Percentiles rank a stretch among this genome's conserved stretches.
phyloP scores from a whole-genome alignment of 2,888 invertebrate genomes.

The Pyrgus malvae region DNA sequence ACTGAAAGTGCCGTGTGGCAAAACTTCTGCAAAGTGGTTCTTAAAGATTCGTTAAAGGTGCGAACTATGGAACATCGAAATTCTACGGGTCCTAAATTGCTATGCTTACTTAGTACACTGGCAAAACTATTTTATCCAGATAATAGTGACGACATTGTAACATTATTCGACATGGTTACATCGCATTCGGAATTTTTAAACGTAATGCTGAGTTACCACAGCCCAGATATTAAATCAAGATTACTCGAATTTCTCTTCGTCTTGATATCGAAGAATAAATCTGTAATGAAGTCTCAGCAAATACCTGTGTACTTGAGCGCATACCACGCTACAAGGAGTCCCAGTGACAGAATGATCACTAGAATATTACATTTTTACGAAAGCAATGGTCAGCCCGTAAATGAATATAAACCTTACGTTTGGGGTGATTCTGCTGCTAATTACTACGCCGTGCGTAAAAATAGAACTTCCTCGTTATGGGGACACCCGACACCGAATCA shows the following conservation, averaged over 20 bases:
- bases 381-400: constrained; percentile 83
- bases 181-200: constrained; percentile 90
- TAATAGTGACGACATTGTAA: constrained; percentile 71
- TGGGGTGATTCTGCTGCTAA: constrained; percentile 92
- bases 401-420: constrained; percentile 88
- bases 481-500: constrained; percentile 88
- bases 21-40: constrained; percentile 82
- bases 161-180: constrained; percentile 87
- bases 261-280: constrained; percentile 83
- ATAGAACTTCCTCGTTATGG: constrained; percentile 80
- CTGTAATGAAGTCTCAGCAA: constrained; percentile 85
- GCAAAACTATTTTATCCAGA: constrained; percentile 79
- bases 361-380: constrained; percentile 87
- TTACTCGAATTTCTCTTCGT: constrained; percentile 84
- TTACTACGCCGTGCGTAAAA: constrained; percentile 86
- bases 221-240: constrained; percentile 79
- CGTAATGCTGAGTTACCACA: constrained; percentile 81
- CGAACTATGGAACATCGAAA: constrained; percentile 56
- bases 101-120: constrained; percentile 80
- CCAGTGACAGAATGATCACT: constrained; percentile 86
- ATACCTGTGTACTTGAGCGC: constrained; percentile 89
- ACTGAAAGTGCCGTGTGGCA: constrained; percentile 78
- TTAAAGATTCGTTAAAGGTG: constrained; percentile 85
- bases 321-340: constrained; percentile 87
- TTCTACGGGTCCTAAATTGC: constrained; percentile 66